Conservation (phyloP, 35 echinoderm and acorn worm genomes). For the Lytechinus variegatus region DNA sequence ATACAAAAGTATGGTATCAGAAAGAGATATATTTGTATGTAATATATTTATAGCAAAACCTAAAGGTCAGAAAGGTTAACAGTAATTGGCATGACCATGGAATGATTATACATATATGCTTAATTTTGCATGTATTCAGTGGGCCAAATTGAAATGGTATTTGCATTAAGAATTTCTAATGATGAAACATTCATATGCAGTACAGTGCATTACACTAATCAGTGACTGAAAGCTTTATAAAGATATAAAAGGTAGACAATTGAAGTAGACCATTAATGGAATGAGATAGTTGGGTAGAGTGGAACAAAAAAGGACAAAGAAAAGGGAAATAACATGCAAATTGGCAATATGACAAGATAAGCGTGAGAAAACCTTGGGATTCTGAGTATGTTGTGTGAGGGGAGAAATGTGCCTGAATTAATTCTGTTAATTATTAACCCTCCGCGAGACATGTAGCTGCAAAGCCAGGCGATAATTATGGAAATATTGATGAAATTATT, state of each 20-base stretch:
- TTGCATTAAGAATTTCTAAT: background rate
- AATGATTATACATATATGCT: background rate
- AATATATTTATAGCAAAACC: background rate
- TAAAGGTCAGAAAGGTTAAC: background rate
- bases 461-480: slow-evolving; percentile 42
- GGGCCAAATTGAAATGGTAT: background rate
- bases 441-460: slow-evolving; percentile 21
- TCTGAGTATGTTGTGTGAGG: slow-evolving; percentile 10
- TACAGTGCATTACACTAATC: background rate
- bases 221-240: background rate
- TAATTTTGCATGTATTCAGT: background rate
- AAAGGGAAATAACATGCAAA: background rate
- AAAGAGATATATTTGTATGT: background rate
- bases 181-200: background rate
- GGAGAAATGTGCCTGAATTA: slow-evolving; percentile 29
- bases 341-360: slow-evolving; percentile 19
- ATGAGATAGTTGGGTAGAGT: slow-evolving; percentile 9
- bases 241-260: background rate
- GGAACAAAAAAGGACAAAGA: background rate
- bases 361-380: slow-evolving; percentile 9
- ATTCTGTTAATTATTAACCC: slow-evolving; percentile 50
- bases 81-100: background rate
- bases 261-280: slow-evolving; percentile 2
- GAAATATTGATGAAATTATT: slow-evolving; percentile 59
- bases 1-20: background rate